These are phyloP conservation scores for Lepus timidus DNA, from an alignment of 2,113 vertebrate genomes.

Conservation along the genomic window DNA sequence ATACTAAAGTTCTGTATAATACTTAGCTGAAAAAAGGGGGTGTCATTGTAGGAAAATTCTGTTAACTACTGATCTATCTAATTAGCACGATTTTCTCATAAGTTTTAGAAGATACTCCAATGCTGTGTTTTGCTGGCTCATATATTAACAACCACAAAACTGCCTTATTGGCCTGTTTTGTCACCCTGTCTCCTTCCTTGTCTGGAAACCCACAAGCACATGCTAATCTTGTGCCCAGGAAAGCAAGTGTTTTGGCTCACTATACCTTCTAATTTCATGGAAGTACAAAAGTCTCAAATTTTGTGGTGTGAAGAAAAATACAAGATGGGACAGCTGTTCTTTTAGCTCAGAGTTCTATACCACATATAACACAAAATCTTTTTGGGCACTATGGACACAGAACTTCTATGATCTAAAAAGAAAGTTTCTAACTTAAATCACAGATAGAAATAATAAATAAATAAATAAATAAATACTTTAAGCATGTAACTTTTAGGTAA, in stretches of 20 bases:
- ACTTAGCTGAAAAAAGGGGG: neutral
- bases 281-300: slow-evolving; percentile 54
- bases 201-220: slow-evolving; percentile 12
- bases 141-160: slow-evolving; percentile 50
- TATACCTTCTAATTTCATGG: slow-evolving; percentile 50
- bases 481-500: slow-evolving; percentile 49
- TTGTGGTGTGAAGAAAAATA: slow-evolving; percentile 37
- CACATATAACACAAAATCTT: neutral
- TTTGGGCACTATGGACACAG: neutral
- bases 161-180: slow-evolving; percentile 9
- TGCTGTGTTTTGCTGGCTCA: neutral
- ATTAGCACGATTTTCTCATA: neutral
- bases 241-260: slow-evolving; percentile 36
- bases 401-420: slow-evolving; percentile 1
- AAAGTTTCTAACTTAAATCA: slow-evolving; percentile 60
- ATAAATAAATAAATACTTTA: slow-evolving; percentile 63
- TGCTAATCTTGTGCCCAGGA: neutral
- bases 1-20: slow-evolving; percentile 1
- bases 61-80: neutral
- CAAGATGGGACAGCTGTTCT: slow-evolving; percentile 4
- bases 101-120: slow-evolving; percentile 39
- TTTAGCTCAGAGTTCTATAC: slow-evolving; percentile 22
- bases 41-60: neutral
- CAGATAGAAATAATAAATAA: slow-evolving; percentile 52
- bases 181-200: slow-evolving; percentile 31